Conservation (phyloP, 1,140 invertebrate genomes). For the Drosophila jambulina region DNA sequence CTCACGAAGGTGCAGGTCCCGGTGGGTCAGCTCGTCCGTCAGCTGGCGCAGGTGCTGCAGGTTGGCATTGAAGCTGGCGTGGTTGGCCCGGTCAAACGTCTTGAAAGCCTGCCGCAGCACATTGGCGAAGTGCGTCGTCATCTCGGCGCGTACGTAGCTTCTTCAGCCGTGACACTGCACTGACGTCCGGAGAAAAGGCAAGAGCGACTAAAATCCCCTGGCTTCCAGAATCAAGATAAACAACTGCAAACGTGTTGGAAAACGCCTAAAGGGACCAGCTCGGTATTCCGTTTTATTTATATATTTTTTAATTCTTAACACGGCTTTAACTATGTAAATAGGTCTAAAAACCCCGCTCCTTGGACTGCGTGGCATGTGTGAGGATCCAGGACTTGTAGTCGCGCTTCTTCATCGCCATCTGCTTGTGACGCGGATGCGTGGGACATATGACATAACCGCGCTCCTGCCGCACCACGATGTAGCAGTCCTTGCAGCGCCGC, state of each 20-base stretch:
- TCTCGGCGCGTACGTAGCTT: slow-evolving; percentile 49
- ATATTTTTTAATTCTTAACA: slow-evolving; percentile 28
- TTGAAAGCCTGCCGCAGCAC: slow-evolving; percentile 87
- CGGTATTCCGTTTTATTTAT: not conserved
- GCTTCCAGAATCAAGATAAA: slow-evolving; percentile 35
- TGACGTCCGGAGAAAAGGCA: slow-evolving; percentile 43
- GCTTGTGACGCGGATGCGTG: slow-evolving; percentile 91
- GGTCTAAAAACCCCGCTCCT: slow-evolving; percentile 87
- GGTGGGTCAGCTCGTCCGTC: slow-evolving; percentile 88
- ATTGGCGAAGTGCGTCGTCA: slow-evolving; percentile 86
- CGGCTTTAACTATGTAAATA: slow-evolving; percentile 9
- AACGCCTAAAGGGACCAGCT: not conserved
- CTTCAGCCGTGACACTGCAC: slow-evolving; percentile 19
- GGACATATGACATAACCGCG: slow-evolving; percentile 91
- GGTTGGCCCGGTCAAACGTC: slow-evolving; percentile 86
- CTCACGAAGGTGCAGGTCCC: slow-evolving; percentile 88
- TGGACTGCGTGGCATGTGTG: slow-evolving; percentile 89
- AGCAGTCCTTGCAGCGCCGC: slow-evolving; percentile 91
- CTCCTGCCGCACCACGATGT: slow-evolving; percentile 89
- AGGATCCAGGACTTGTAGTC: slow-evolving; percentile 90
- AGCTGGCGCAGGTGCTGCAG: slow-evolving; percentile 88
- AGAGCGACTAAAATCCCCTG: slow-evolving; percentile 23
- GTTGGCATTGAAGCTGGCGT: slow-evolving; percentile 87
- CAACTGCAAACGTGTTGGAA: slow-evolving; percentile 41
- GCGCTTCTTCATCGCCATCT: slow-evolving; percentile 89